A percentile compares a stretch with the other conserved stretches of the same genome.
Evolutionary conservation across 2,888 invertebrate species (phyloP).

Genomic region (Papilio demoleus): DNA sequence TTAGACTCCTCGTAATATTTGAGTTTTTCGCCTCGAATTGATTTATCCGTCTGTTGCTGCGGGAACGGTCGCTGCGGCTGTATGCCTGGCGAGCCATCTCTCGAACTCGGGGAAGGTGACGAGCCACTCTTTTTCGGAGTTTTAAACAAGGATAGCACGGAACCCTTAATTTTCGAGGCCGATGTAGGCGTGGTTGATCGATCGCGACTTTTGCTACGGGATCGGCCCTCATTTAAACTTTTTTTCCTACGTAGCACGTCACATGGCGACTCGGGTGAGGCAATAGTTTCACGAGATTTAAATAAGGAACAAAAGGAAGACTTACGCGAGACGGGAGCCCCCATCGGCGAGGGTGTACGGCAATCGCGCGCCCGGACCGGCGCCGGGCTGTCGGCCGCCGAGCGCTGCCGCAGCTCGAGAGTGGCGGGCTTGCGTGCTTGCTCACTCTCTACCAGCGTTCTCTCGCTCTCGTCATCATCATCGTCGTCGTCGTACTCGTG

Average conservation of each 20-base stretch:
- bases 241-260: conserved; percentile 71
- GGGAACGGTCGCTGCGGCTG: conserved; percentile 55
- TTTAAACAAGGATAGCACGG: conserved; percentile 87
- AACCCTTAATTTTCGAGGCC: conserved; percentile 83
- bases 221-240: conserved; percentile 76
- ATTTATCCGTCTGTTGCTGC: conserved; percentile 60
- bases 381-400: conserved; percentile 58
- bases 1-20: conserved; percentile 86
- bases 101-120: conserved; percentile 67
- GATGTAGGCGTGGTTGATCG: conserved; percentile 84
- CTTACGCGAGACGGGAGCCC: conserved; percentile 87
- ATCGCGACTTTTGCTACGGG: conserved; percentile 87
- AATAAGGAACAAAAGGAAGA: conserved; percentile 93
- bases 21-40: conserved; percentile 61
- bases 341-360: conserved; percentile 87
- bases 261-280: conserved; percentile 86
- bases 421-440: conserved; percentile 84
- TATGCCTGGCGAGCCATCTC: conserved; percentile 65
- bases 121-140: conserved; percentile 73
- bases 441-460: conserved; percentile 52
- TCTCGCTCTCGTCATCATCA: conserved; percentile 55
- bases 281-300: conserved; percentile 87
- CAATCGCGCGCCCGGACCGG: conserved; percentile 55
- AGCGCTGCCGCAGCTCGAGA: conserved; percentile 76
- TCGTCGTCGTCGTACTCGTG: conserved; percentile 85